A percentile compares a stretch with the other conserved stretches of the same genome.
Evolutionary conservation across 2,797 vertebrate genomes (phyloP).

Genomic region (Malacoraja senta): DNA sequence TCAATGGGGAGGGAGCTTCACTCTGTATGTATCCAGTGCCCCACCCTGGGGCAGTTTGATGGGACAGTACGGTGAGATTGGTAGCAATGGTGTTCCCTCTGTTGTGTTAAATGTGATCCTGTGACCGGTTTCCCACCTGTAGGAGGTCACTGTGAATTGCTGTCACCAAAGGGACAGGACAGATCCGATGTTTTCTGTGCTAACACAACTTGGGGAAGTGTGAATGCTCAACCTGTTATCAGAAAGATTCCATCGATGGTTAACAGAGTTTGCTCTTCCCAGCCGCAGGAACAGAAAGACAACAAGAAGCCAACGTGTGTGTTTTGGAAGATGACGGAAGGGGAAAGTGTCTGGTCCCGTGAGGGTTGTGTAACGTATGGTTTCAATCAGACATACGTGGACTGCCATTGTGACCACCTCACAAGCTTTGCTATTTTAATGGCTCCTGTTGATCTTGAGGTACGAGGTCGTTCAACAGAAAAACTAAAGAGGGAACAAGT

Average conservation of each 20-base stretch:
- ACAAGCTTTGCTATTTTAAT: constrained; percentile 41
- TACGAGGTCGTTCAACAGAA: background rate
- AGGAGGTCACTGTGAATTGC: background rate
- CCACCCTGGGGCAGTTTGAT: background rate
- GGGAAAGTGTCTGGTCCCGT: background rate
- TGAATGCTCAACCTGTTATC: background rate
- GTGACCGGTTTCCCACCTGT: background rate
- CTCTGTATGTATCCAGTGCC: background rate
- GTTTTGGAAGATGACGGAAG: background rate
- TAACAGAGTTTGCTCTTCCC: background rate
- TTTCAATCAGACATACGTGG: constrained; percentile 37
- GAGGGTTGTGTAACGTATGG: background rate
- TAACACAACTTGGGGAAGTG: background rate
- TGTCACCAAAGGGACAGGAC: background rate
- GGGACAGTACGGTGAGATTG: background rate
- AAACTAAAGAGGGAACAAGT: background rate
- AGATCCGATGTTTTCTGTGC: too few relatives aligned
- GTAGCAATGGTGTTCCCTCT: background rate
- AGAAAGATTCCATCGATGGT: background rate
- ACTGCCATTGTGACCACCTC: constrained; percentile 38
- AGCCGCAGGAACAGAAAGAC: background rate
- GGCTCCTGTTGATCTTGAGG: background rate
- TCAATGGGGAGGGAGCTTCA: background rate
- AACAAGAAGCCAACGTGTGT: background rate
- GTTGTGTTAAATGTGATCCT: background rate